Percentiles rank a stretch among this genome's conserved stretches.
phyloP scores from a whole-genome alignment of 2,113 vertebrate species.

The Crotalus helleri region DNA sequence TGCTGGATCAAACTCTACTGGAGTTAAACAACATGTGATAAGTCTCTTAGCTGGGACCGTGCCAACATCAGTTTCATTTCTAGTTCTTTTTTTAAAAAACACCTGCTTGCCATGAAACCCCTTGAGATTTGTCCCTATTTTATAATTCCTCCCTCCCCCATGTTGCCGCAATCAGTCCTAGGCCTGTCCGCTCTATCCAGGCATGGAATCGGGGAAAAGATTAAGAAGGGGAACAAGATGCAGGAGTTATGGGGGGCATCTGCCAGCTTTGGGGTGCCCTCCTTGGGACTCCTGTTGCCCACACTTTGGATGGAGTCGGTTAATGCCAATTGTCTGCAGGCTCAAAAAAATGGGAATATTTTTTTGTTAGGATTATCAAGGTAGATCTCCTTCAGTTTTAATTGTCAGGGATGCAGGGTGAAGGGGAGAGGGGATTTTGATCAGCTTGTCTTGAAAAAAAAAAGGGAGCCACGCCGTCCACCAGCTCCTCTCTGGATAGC shows the following conservation, averaged over 20 bases:
- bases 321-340: conserved; percentile 39
- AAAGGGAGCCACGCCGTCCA: conserved; percentile 52
- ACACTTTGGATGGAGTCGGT: conserved; percentile 69
- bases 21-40: conserved; percentile 99
- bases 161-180: conserved; percentile 66
- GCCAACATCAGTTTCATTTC: conserved; percentile 44
- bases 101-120: conserved; percentile 80
- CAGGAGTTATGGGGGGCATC: conserved; percentile 33
- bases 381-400: not conserved
- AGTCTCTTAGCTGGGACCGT: conserved; percentile 70
- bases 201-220: conserved; percentile 44
- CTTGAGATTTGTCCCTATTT: conserved; percentile 69
- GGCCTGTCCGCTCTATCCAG: conserved; percentile 59
- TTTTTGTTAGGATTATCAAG: conserved; percentile 63
- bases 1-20: conserved; percentile 99
- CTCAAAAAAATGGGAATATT: conserved; percentile 37
- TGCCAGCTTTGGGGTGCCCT: conserved; percentile 59
- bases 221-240: conserved; percentile 59
- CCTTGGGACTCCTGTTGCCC: conserved; percentile 68
- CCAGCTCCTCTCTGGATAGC: conserved; percentile 45
- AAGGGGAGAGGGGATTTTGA: conserved; percentile 54
- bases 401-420: conserved; percentile 21
- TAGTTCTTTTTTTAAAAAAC: conserved; percentile 62
- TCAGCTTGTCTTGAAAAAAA: conserved; percentile 81
- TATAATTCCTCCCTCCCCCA: conserved; percentile 34